Base-by-base conservation (phyloP, 2,888 invertebrate species). In the Cryptophagus acutangulus region DNA sequence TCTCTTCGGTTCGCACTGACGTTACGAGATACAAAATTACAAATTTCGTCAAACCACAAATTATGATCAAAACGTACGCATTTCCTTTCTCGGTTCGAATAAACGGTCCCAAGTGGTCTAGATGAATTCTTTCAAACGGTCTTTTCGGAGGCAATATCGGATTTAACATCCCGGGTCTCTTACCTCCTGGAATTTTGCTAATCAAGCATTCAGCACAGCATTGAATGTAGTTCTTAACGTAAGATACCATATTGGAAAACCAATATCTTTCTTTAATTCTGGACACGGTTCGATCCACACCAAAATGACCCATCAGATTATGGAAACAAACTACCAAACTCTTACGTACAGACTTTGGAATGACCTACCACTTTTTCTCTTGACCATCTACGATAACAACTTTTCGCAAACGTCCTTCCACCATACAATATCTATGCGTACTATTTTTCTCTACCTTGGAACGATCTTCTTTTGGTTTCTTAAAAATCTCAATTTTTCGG, bases 291-390 rank as follows among this genome's bases (percentile, higher is more conserved):
- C 43, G 36, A 17, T 45, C 45, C 2, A 41, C 16, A 6, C 24
- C 24, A 12, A 38, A 47, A 38, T 51, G 51, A n/a, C 51, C 46
- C 8, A 31, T n/a, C 26, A 36, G 37, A 16, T 49, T 47, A 31
- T 45, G 49, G 36, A 37, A 33, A 40, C 46, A 41, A 2, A 50
- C 39, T 16, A 43, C 33, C 14, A 45, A 28, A 5, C 29, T 24
- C 29, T 53, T 52, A 10, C 51, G 28, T 46, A 53, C 52, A 8
- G 36, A 24, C 3, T 43, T 28, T 14, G 49, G 48, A 16, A 49
- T 33, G 3, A 51, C 52, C 36, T 41, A 50, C 16, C n/a, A 48
- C 12, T 39, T 30, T 36, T 31, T 39, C 16, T 33, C 29, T 29
- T 39, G 24, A 10, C 37, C 37, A 12, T 45, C 33, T 9, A 43